A percentile compares a stretch with the other conserved stretches of the same genome.
Evolutionary conservation across 2,113 vertebrate genomes (phyloP).

Genomic region (Phalacrocorax aristotelis): DNA sequence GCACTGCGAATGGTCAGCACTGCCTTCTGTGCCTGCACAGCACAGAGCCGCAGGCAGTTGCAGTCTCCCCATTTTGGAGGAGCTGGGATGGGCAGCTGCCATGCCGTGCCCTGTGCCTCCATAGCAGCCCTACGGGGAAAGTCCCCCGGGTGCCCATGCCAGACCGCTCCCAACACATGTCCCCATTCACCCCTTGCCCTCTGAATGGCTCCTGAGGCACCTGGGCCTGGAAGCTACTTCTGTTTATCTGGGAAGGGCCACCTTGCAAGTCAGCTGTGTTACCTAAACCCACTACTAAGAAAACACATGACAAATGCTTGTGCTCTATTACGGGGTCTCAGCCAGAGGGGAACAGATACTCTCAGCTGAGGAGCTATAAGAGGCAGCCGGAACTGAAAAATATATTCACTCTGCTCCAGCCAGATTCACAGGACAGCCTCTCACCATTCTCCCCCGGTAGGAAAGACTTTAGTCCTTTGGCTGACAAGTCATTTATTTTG

Average conservation of each 20-base stretch:
- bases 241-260: neutral
- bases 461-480: neutral
- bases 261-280: fast-evolving
- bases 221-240: neutral
- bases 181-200: neutral
- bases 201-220: neutral
- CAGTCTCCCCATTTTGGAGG: neutral
- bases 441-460: too few species aligned
- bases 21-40: neutral
- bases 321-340: neutral
- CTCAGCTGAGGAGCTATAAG: neutral
- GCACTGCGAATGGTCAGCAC: fast-evolving
- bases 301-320: fast-evolving
- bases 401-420: neutral
- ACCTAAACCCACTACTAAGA: fast-evolving
- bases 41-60: neutral
- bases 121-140: neutral
- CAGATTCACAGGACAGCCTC: neutral
- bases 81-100: neutral
- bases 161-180: neutral
- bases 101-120: neutral
- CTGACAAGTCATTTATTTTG: neutral
- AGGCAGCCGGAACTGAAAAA: neutral
- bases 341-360: neutral
- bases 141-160: too few species aligned